Conservation (phyloP, 2,888 invertebrate genomes). For the Argyresthia goedartella region DNA sequence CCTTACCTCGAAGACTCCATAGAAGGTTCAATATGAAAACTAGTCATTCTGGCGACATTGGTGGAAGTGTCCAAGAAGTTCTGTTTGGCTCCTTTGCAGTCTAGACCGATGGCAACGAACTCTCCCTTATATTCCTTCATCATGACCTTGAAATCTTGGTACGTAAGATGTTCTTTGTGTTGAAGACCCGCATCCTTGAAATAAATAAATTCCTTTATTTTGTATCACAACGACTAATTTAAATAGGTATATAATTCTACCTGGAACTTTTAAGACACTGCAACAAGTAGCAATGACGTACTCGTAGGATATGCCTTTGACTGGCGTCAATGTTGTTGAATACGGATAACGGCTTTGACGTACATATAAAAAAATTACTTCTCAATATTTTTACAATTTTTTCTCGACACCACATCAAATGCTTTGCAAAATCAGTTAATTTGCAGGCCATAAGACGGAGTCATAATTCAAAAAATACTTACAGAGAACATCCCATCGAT, state of each 20-base stretch:
- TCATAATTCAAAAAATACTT: slow-evolving; percentile 21
- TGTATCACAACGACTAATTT: too few species aligned
- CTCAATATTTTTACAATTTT: too few species aligned
- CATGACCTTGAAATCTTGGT: slow-evolving; percentile 93
- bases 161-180: slow-evolving; percentile 90
- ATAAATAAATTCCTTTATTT: neutral
- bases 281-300: too few species aligned
- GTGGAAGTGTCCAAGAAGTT: slow-evolving; percentile 95
- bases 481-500: slow-evolving; percentile 95
- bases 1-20: slow-evolving; percentile 74
- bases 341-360: too few species aligned
- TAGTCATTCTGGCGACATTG: slow-evolving; percentile 95
- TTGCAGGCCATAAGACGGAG: too few species aligned
- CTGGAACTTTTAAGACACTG: too few species aligned
- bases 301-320: too few species aligned
- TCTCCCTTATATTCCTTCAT: slow-evolving; percentile 98
- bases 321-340: too few species aligned
- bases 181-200: slow-evolving; percentile 87
- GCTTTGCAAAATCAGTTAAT: too few species aligned
- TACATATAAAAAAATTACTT: too few species aligned
- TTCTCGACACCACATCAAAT: too few species aligned
- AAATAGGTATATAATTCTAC: too few species aligned
- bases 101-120: slow-evolving; percentile 93
- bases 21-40: slow-evolving; percentile 89
- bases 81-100: slow-evolving; percentile 95